A percentile compares a stretch with the other conserved stretches of the same genome.
phyloP scores from a whole-genome alignment of 2,888 invertebrate species.

The Rotaria sp. region DNA sequence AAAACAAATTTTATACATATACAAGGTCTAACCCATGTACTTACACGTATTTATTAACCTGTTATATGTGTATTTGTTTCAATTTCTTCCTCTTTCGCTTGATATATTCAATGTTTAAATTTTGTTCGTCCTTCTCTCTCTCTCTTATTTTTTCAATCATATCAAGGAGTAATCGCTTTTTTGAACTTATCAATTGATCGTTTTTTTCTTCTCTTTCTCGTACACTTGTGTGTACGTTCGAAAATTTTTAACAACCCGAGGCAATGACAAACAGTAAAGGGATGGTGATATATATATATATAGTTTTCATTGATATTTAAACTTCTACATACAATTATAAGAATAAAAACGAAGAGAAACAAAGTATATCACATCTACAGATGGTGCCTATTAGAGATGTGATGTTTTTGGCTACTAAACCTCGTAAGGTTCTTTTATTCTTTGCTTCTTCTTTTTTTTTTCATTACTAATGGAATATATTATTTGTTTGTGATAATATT shows the following conservation, averaged over 20 bases:
- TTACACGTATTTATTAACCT: not conserved
- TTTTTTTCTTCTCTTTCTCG: not conserved
- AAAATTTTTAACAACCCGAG: slow-evolving; percentile 3
- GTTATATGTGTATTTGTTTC: not conserved
- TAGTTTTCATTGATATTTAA: slow-evolving; percentile 13
- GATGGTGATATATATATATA: not conserved
- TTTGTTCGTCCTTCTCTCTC: not conserved
- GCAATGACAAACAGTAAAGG: not conserved
- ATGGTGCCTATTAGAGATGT: not conserved
- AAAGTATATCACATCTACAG: not conserved
- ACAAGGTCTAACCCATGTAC: not conserved
- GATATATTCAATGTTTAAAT: not conserved
- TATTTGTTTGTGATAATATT: not conserved
- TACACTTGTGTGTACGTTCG: not conserved
- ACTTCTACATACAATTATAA: not conserved
- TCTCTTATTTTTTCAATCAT: not conserved
- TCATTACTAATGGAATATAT: not conserved
- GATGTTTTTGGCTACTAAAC: not conserved
- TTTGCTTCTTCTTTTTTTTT: not conserved
- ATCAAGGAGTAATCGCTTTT: not conserved
- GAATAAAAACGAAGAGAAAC: not conserved
- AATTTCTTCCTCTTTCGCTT: not conserved
- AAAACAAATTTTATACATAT: not conserved
- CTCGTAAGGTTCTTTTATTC: not conserved
- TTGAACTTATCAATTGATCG: slow-evolving; percentile 24